These are phyloP conservation scores for Cephus pulcher DNA, from an alignment of 2,888 invertebrate species.

Conservation along the genomic window DNA sequence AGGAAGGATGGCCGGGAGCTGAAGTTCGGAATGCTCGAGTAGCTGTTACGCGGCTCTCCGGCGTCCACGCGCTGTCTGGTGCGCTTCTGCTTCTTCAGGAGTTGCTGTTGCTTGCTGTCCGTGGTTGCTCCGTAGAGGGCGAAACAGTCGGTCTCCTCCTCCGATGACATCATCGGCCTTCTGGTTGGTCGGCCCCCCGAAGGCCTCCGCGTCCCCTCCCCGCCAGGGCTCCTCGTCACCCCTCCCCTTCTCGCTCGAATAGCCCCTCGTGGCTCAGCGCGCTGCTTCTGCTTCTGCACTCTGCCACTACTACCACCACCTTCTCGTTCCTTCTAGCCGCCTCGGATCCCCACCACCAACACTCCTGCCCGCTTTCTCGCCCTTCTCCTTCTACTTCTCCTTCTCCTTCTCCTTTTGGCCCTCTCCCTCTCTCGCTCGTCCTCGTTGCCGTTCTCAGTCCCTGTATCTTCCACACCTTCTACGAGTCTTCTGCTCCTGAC, in stretches of 20 bases:
- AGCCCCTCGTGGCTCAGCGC: slow-evolving; percentile 76
- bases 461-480: slow-evolving; percentile 24
- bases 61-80: slow-evolving; percentile 97
- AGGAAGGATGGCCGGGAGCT: slow-evolving; percentile 85
- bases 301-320: slow-evolving; percentile 37
- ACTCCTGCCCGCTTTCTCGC: slow-evolving; percentile 36
- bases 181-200: slow-evolving; percentile 77
- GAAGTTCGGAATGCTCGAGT: slow-evolving; percentile 83
- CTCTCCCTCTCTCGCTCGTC: slow-evolving; percentile 34
- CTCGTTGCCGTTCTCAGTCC: slow-evolving; percentile 32
- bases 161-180: slow-evolving; percentile 96
- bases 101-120: slow-evolving; percentile 72
- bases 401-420: slow-evolving; percentile 36
- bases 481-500: slow-evolving; percentile 22
- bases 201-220: slow-evolving; percentile 81
- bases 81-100: slow-evolving; percentile 93
- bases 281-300: slow-evolving; percentile 65
- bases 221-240: slow-evolving; percentile 71
- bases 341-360: slow-evolving; percentile 28
- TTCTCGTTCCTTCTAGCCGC: slow-evolving; percentile 30
- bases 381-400: slow-evolving; percentile 30
- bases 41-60: slow-evolving; percentile 94
- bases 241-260: slow-evolving; percentile 74
- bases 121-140: slow-evolving; percentile 87
- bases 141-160: slow-evolving; percentile 94